Conservation (phyloP, 1,140 invertebrate genomes). For the Dreissena rostriformis region DNA sequence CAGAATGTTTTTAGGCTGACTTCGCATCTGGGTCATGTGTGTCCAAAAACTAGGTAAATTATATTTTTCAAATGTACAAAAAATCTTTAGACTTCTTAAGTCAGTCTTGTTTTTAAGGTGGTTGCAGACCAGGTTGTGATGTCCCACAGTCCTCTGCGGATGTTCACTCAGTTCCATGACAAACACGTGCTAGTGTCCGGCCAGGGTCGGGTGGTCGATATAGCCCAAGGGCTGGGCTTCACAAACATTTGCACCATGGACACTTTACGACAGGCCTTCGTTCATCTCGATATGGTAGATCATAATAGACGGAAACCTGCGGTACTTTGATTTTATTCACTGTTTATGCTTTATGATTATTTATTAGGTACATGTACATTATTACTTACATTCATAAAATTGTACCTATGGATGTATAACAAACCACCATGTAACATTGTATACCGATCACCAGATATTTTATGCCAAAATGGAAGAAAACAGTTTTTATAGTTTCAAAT, state of each 20-base stretch:
- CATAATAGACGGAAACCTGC: slow-evolving; percentile 83
- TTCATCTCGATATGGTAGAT: slow-evolving; percentile 88
- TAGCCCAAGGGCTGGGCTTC: slow-evolving; percentile 87
- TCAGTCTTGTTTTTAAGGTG: slow-evolving; percentile 77
- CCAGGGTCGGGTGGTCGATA: slow-evolving; percentile 83
- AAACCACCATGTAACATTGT: no score
- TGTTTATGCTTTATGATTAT: no score
- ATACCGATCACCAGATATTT: no score
- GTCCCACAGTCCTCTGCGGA: slow-evolving; percentile 87
- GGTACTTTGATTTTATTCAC: slow-evolving; percentile 61
- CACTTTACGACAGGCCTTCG: slow-evolving; percentile 85
- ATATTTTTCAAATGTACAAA: no score
- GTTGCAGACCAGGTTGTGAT: slow-evolving; percentile 87
- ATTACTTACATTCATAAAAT: background rate
- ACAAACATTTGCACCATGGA: slow-evolving; percentile 86
- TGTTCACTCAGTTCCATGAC: slow-evolving; percentile 82
- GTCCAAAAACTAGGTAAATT: no score
- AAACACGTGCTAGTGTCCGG: slow-evolving; percentile 79
- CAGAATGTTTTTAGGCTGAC: no score
- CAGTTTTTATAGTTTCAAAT: no score
- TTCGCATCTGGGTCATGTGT: no score
- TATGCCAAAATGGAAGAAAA: no score
- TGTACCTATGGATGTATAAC: background rate
- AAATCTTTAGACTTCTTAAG: no score
- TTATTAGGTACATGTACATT: background rate